Percentiles rank a stretch among this genome's conserved stretches.
Conservation (phyloP, 2,888 invertebrate species). For the Acanthosoma haemorrhoidale region DNA sequence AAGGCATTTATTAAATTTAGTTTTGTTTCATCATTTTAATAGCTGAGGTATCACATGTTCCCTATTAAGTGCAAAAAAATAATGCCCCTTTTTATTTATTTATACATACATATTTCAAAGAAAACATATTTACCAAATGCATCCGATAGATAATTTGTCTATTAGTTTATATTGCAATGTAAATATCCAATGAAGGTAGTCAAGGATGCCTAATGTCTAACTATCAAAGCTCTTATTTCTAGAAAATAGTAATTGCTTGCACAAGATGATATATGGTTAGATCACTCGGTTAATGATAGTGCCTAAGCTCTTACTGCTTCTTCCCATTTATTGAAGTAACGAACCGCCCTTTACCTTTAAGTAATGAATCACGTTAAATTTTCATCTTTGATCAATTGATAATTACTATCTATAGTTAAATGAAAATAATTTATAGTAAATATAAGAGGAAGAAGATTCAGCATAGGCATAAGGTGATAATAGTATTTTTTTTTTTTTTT, state of each 20-base stretch:
- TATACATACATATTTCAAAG: neutral
- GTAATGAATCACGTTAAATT: neutral
- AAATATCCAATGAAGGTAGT: neutral
- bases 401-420: neutral
- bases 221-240: neutral
- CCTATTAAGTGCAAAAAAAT: neutral
- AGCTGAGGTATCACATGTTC: neutral
- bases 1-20: neutral
- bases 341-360: no score
- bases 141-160: neutral
- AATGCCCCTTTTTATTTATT: neutral
- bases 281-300: neutral
- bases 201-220: neutral
- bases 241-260: neutral
- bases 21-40: neutral
- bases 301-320: neutral
- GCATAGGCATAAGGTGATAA: neutral
- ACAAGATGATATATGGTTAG: neutral
- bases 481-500: neutral
- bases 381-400: neutral
- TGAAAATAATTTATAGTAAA: neutral
- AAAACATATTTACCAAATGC: slow-evolving; percentile 1
- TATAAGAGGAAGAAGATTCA: neutral
- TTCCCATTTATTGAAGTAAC: neutral
- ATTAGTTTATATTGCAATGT: neutral